phyloP scores from a whole-genome alignment of 2,113 vertebrate species.

The Pipa parva region DNA sequence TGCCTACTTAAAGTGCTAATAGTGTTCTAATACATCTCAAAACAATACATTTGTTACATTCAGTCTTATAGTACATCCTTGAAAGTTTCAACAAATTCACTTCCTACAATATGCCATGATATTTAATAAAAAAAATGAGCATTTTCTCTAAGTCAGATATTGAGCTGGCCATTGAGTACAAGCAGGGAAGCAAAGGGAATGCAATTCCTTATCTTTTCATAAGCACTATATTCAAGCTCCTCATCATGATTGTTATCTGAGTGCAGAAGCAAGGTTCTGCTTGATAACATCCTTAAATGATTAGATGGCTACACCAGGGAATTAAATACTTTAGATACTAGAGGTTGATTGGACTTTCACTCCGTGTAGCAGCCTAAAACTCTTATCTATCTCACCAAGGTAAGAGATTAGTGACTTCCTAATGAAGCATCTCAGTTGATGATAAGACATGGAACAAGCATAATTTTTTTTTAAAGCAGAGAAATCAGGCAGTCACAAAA shows the following conservation, averaged over 20 bases:
- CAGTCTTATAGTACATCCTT: too few relatives aligned
- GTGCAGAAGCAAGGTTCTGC: constrained; percentile 51
- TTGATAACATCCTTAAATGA: constrained; percentile 59
- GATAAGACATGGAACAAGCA: constrained; percentile 19
- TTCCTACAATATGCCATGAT: constrained; percentile 10
- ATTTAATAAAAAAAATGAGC: constrained; percentile 35
- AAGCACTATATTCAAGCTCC: constrained; percentile 44
- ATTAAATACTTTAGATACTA: constrained; percentile 53
- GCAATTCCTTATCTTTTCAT: constrained; percentile 37
- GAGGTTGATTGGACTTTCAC: constrained; percentile 47
- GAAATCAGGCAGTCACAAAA: constrained; percentile 11
- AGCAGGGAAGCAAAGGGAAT: constrained; percentile 31
- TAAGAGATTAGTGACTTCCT: constrained; percentile 45
- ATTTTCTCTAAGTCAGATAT: constrained; percentile 43
- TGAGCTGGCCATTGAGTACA: constrained; percentile 20
- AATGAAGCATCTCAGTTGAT: constrained; percentile 40
- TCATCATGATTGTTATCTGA: constrained; percentile 53
- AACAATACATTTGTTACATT: too few relatives aligned
- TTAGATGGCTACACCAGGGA: constrained; percentile 51
- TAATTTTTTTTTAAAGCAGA: constrained; percentile 10
- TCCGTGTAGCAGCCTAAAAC: constrained; percentile 41
- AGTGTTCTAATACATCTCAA: too few relatives aligned
- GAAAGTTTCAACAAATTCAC: neutral
- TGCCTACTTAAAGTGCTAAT: too few relatives aligned
- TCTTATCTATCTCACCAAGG: constrained; percentile 47